These are phyloP conservation scores for Notiomystis cincta DNA, from an alignment of 2,113 vertebrate species.

Conservation along the genomic window DNA sequence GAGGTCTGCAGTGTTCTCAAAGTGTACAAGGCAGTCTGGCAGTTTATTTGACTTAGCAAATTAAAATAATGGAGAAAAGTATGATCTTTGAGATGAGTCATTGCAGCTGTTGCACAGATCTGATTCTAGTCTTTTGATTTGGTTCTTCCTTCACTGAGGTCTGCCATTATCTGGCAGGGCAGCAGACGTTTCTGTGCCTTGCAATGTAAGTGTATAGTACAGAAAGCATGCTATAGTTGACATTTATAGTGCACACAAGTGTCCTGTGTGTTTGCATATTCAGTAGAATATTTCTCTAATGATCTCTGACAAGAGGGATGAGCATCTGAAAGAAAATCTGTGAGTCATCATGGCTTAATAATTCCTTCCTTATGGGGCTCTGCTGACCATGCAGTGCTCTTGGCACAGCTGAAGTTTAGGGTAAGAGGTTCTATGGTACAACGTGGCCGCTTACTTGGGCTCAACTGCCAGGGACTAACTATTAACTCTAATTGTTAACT, in stretches of 20 bases:
- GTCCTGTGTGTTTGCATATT: not conserved
- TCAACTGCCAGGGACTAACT: not conserved
- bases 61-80: constrained; percentile 38
- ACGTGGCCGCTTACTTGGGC: not conserved
- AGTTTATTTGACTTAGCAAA: constrained; percentile 45
- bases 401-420: not conserved
- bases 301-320: not conserved
- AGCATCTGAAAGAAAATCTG: not conserved
- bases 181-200: not conserved
- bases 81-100: constrained; percentile 15
- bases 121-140: not conserved
- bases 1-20: not conserved
- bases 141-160: not conserved
- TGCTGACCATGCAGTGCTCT: not conserved
- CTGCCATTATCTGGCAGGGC: not conserved
- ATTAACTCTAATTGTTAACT: not conserved
- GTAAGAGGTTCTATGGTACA: not conserved
- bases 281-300: not conserved
- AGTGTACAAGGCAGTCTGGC: not conserved
- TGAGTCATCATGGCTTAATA: not conserved
- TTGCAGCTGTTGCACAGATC: constrained; percentile 5
- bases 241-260: not conserved
- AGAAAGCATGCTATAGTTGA: not conserved
- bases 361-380: not conserved
- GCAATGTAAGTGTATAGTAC: not conserved